Evolutionary conservation across 2,797 vertebrate species (phyloP), one percentile per base, ranked within the genome.

Genomic region (Helarctos malayanus): DNA sequence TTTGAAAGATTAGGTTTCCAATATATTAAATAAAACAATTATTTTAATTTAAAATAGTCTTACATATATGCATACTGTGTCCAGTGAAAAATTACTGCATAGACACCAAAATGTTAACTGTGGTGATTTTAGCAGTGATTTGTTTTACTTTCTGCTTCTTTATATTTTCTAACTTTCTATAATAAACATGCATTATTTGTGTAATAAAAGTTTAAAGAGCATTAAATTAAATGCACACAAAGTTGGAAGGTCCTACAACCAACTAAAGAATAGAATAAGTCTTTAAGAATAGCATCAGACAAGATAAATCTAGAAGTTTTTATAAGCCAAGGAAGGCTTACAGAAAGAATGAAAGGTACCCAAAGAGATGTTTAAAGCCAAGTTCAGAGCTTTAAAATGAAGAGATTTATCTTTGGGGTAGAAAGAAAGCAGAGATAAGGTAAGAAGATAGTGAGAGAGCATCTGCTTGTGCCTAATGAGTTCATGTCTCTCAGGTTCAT

Each of bases 221-320:
- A 57, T 61, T 89, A 85, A 68, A 71, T 71, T 68, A 56, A 83
- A 87, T 11, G 54, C 10, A 61, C 29, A 63, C 19, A 56, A 92
- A 87, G 52, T 35, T 91, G 52, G 78, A 83, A 79, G 38, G 57
- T 84, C 47, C 71, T 65, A 91, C 56, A 85, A 45, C 3, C 25
- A 95, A 81, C 11, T 65, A 88, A 88, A 91, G n/a, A 78, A 75
- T 32, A 47, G 25, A 94, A 32, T 65, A 89, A 83, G 88, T 79
- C 29, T 94, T 91, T 84, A 21, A 89, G 79, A 85, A 85, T 0
- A 91, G 41, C 13, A 69, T 78, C 29, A 61, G 13, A 38, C 49
- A 69, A 29, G 23, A 59, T 80, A 89, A 85, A 84, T 80, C 29
- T n/a, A 91, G 71, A 91, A 45, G 21, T 5, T 92, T 92, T 96